Conservation (phyloP, 1,140 invertebrate species). For the Drosophila miranda region DNA sequence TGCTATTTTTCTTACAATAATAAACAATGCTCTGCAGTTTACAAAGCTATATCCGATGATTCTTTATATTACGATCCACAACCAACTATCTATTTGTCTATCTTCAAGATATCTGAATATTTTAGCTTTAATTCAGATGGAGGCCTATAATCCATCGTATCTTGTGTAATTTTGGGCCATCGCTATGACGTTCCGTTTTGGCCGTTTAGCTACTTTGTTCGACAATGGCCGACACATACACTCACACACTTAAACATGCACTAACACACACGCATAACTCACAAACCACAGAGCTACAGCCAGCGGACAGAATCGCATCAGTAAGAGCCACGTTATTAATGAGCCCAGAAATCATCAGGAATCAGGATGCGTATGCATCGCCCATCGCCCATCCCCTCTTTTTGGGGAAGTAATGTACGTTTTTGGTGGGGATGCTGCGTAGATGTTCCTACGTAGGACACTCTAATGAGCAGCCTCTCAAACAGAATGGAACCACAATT, state of each 20-base stretch:
- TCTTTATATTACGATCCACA: no score
- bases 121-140: no score
- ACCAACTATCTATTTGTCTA: no score
- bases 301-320: slow-evolving; percentile 51
- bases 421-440: slow-evolving; percentile 8
- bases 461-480: slow-evolving; percentile 65
- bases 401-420: no score
- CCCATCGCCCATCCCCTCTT: no score
- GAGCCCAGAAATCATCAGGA: slow-evolving; percentile 64
- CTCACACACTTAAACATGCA: slow-evolving; percentile 1
- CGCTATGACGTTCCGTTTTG: slow-evolving; percentile 26
- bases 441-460: slow-evolving; percentile 26
- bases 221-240: slow-evolving; percentile 44
- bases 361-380: slow-evolving; percentile 56
- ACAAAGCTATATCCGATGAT: no score
- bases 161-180: slow-evolving; percentile 5
- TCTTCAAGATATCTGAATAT: no score
- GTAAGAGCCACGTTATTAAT: slow-evolving; percentile 68
- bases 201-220: slow-evolving; percentile 41
- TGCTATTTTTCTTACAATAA: no score
- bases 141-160: not conserved
- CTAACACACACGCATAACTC: slow-evolving; percentile 22
- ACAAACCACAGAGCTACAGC: slow-evolving; percentile 19
- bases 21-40: no score
- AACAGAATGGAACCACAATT: slow-evolving; percentile 40